A percentile compares a stretch with the other conserved stretches of the same genome.
Evolutionary conservation across 2,797 vertebrate species (phyloP).

Genomic region (Anniella stebbinsi): DNA sequence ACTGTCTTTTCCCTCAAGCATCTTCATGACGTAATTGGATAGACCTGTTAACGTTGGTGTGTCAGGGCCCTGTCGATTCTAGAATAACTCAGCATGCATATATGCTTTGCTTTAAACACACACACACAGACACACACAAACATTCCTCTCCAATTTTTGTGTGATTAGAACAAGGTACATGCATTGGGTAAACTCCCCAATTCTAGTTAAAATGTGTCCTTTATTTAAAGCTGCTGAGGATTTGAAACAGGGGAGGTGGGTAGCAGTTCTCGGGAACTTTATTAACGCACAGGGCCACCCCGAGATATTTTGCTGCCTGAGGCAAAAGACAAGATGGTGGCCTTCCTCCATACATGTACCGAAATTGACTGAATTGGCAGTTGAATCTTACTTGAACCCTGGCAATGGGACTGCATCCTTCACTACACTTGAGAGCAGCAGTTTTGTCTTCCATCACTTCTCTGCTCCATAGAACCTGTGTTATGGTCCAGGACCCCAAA

Average conservation of each 20-base stretch:
- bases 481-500: too few relatives aligned
- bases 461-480: too few relatives aligned
- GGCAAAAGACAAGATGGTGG: background rate
- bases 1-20: slow-evolving; percentile 4
- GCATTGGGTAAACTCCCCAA: background rate
- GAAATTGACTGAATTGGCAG: too few relatives aligned
- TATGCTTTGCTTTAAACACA: background rate
- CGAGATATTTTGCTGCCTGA: background rate
- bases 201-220: background rate
- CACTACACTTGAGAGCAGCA: too few relatives aligned
- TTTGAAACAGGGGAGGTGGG: background rate
- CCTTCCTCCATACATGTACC: too few relatives aligned
- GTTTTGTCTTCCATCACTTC: too few relatives aligned
- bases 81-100: background rate
- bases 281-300: too few relatives aligned
- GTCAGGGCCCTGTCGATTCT: background rate
- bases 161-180: background rate
- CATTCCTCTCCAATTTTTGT: background rate
- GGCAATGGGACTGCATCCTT: too few relatives aligned
- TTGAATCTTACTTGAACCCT: too few relatives aligned
- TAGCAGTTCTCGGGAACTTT: background rate
- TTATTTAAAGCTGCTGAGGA: background rate
- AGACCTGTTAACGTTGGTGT: slow-evolving; percentile 10
- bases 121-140: background rate
- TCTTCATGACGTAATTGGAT: slow-evolving; percentile 27